Base-by-base conservation (phyloP, 2,113 vertebrate genomes). In the Pseudorasbora parva region DNA sequence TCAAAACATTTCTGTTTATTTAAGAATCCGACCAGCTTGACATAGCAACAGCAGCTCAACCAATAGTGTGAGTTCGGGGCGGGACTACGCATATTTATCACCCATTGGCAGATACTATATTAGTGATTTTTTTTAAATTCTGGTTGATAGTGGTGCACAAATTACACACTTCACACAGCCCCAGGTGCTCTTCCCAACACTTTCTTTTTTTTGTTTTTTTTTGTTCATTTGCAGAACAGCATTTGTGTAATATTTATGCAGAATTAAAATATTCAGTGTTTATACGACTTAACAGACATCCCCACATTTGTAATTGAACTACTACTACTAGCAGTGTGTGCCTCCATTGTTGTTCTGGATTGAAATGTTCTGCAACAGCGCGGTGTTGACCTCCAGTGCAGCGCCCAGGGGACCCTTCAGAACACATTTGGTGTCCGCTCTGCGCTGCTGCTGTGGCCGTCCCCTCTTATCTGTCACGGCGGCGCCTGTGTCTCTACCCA, bases 351-450 rank as follows among this genome's bases (percentile, higher is more conserved):
- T 49, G 84, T 43, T 62, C 4, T 69, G 80, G 72, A 57, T 57
- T 83, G 19, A 72, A 89, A 86, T 68, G 69, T 87, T 89, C 88
- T 77, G 86, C 88, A 89, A 86, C 90, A 91, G 88, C 85, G 89
- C 79, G 86, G 89, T 78, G 88, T 86, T 93, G 92, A 94, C 93
- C 92, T 93, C 92, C 90, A 89, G 82, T 82, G 72, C 64, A 85
- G 81, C 89, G 92, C 93, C 91, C 92, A 85, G 89, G 92, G 93
- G 93, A 92, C 90, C 90, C 91, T 92, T 94, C 93, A 93, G 91
- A 92, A 93, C 90, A 91, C 88, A 94, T 94, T 92, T 93, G 90
- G 90, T 87, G 81, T 91, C 89, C 90, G 85, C 80, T 90, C 91
- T 89, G 86, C 91, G 87, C 87, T 77, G 88, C 87, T 75, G 90